Evolutionary conservation across 1,140 invertebrate species (phyloP).

Genomic region (Cydia amplana): DNA sequence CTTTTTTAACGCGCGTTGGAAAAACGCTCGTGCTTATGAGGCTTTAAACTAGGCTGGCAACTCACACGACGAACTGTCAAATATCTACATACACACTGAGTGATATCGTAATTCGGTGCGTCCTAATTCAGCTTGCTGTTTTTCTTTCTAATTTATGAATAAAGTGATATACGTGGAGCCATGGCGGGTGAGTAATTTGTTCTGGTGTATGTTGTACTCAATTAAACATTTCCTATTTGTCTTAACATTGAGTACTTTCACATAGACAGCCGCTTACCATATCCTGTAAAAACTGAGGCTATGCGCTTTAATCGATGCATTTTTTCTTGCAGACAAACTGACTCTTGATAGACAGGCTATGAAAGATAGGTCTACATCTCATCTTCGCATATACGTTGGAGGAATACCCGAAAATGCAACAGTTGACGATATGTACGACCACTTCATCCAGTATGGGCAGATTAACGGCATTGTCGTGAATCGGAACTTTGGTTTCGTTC

Average conservation of each 20-base stretch:
- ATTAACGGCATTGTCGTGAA: constrained; percentile 86
- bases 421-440: constrained; percentile 85
- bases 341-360: constrained; percentile 72
- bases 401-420: constrained; percentile 84
- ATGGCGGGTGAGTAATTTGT: constrained; percentile 38
- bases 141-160: constrained; percentile 5
- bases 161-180: neutral
- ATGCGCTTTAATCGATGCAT: neutral
- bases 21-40: too few relatives aligned
- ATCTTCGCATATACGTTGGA: constrained; percentile 88
- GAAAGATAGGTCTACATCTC: constrained; percentile 85
- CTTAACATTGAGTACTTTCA: neutral
- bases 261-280: neutral
- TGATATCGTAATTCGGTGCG: neutral
- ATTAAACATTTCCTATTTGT: neutral
- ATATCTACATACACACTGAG: neutral
- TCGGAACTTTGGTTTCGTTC: constrained; percentile 91
- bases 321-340: constrained; percentile 62
- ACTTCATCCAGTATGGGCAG: constrained; percentile 86
- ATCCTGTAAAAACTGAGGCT: neutral
- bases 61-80: neutral
- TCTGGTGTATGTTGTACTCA: neutral
- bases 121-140: neutral
- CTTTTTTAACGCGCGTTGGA: too few relatives aligned
- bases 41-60: neutral